Conservation (phyloP, 2,113 vertebrate genomes). For the Eudyptes chrysolophus region DNA sequence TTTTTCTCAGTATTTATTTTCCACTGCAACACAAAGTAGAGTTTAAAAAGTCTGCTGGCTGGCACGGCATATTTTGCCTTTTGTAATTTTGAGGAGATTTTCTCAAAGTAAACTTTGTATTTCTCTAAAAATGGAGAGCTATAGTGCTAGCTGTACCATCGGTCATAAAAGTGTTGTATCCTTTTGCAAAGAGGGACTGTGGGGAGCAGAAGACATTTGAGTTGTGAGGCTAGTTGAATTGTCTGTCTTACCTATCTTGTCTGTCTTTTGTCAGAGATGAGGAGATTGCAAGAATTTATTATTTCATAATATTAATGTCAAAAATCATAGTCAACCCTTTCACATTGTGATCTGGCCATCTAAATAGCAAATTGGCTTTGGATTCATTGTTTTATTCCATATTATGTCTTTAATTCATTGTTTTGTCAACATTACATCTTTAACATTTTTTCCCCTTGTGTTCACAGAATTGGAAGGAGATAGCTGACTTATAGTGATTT, state of each 20-base stretch:
- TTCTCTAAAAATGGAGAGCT: not conserved
- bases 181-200: not conserved
- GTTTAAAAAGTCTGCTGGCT: not conserved
- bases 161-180: not conserved
- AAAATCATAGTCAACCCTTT: not conserved
- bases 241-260: not conserved
- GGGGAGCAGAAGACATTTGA: not conserved
- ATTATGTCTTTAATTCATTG: not conserved
- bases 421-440: not conserved
- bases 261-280: not conserved
- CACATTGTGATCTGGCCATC: not conserved
- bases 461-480: not conserved
- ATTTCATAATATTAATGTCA: not conserved
- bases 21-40: not conserved
- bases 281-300: not conserved
- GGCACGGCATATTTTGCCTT: not conserved
- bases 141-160: not conserved
- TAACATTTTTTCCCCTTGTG: not conserved
- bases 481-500: not conserved
- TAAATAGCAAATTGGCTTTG: not conserved
- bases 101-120: not conserved
- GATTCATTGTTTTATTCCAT: not conserved
- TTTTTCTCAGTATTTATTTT: not conserved
- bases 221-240: not conserved
- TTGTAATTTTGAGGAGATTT: not conserved